Conservation (phyloP, 2,113 vertebrate species). For the Capreolus pygargus region DNA sequence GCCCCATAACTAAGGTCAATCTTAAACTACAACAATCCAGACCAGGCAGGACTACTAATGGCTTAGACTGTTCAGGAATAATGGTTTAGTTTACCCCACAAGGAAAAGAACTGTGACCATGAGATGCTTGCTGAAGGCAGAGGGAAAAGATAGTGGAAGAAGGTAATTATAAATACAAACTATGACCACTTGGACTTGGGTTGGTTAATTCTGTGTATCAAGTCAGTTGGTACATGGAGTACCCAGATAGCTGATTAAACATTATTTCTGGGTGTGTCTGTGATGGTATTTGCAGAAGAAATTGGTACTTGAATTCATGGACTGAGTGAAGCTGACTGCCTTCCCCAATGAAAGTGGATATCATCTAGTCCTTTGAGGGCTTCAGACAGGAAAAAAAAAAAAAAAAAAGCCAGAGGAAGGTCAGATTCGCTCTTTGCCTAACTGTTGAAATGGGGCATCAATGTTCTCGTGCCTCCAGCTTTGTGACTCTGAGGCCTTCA, state of each 20-base stretch:
- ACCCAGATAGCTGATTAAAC: neutral
- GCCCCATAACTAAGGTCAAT: neutral
- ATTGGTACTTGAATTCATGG: neutral
- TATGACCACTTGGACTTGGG: neutral
- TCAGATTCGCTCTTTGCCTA: neutral
- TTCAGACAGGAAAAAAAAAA: neutral
- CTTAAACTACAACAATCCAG: neutral
- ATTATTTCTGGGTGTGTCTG: neutral
- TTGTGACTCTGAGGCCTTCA: neutral
- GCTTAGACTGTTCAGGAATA: neutral
- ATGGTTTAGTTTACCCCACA: neutral
- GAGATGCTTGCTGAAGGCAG: neutral
- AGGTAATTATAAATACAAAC: neutral
- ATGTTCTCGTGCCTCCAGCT: neutral
- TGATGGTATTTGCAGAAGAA: neutral
- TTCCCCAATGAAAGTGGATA: neutral
- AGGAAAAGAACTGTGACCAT: neutral
- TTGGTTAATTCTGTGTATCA: neutral
- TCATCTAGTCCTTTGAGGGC: neutral
- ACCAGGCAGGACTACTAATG: neutral
- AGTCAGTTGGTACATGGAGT: neutral
- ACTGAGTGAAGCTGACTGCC: neutral
- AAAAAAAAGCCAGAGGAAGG: neutral
- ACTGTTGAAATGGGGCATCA: neutral
- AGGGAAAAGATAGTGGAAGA: neutral